phyloP scores from a whole-genome alignment of 2,797 vertebrate species.

The Malurus leucopterus region DNA sequence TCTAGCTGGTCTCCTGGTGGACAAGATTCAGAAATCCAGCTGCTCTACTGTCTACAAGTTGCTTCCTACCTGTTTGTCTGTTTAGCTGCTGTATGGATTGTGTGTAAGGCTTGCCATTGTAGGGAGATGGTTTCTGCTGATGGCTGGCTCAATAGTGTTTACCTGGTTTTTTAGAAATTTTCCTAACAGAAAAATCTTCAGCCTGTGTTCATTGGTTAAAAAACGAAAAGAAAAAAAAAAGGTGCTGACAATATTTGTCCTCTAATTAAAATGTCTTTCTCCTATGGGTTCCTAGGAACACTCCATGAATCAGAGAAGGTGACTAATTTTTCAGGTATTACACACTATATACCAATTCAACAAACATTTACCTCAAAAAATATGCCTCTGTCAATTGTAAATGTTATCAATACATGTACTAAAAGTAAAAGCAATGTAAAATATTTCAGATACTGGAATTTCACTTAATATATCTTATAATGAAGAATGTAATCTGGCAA shows the following conservation, averaged over 20 bases:
- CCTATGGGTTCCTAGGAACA: background rate
- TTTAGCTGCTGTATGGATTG: background rate
- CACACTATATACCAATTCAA: background rate
- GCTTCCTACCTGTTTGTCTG: background rate
- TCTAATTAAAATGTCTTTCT: background rate
- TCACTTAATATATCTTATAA: background rate
- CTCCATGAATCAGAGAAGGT: background rate
- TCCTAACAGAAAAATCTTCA: background rate
- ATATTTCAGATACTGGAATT: background rate
- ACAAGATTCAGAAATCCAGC: background rate
- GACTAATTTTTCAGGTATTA: background rate
- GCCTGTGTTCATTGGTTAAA: background rate
- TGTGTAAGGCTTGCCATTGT: background rate
- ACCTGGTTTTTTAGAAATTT: accelerated
- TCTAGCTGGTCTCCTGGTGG: background rate
- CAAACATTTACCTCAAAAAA: background rate
- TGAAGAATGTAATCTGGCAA: background rate
- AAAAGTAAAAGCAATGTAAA: background rate
- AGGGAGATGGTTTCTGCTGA: background rate
- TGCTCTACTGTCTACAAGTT: background rate
- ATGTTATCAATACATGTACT: background rate
- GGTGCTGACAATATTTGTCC: background rate
- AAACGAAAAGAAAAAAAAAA: background rate
- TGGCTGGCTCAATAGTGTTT: background rate
- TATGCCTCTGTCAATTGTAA: background rate